Conservation (phyloP, 2,797 vertebrate genomes). For the Oreonectes daqikongensis region DNA sequence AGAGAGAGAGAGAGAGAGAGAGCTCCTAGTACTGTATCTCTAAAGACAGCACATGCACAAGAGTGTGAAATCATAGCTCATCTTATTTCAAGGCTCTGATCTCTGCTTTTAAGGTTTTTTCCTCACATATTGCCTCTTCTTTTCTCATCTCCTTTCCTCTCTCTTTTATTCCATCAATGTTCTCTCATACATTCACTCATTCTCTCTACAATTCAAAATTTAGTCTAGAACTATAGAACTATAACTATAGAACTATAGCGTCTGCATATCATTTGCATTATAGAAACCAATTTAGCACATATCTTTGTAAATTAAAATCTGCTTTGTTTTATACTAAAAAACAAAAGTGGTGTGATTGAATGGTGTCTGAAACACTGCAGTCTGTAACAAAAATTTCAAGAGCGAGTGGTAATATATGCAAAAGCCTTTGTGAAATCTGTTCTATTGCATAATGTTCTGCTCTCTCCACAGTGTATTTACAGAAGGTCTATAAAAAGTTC, state of each 20-base stretch:
- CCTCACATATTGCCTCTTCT: conserved; percentile 32
- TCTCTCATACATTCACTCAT: neutral
- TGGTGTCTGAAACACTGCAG: neutral
- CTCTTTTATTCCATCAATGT: neutral
- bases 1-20: conserved; percentile 41
- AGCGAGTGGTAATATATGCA: conserved; percentile 24
- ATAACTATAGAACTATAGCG: no score
- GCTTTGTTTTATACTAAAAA: neutral
- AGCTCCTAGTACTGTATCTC: conserved; percentile 51
- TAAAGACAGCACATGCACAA: conserved; percentile 46
- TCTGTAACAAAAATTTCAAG: conserved; percentile 17
- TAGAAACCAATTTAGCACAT: neutral
- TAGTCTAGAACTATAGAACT: no score
- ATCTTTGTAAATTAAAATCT: neutral
- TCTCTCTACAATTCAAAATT: neutral
- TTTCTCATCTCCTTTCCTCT: conserved; percentile 24
- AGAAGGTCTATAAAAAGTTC: conserved; percentile 42
- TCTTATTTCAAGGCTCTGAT: conserved; percentile 51
- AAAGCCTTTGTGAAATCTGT: conserved; percentile 30
- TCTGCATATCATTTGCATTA: conserved; percentile 16
- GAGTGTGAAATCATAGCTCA: conserved; percentile 55
- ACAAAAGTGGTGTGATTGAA: neutral
- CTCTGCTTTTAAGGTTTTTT: conserved; percentile 50
- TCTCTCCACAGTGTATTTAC: conserved; percentile 26
- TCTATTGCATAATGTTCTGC: conserved; percentile 42